Percentiles rank a stretch among this genome's conserved stretches.
These are phyloP conservation scores for Onychomys leucogaster DNA, from an alignment of 2,797 vertebrate genomes.

Conservation along the genomic window DNA sequence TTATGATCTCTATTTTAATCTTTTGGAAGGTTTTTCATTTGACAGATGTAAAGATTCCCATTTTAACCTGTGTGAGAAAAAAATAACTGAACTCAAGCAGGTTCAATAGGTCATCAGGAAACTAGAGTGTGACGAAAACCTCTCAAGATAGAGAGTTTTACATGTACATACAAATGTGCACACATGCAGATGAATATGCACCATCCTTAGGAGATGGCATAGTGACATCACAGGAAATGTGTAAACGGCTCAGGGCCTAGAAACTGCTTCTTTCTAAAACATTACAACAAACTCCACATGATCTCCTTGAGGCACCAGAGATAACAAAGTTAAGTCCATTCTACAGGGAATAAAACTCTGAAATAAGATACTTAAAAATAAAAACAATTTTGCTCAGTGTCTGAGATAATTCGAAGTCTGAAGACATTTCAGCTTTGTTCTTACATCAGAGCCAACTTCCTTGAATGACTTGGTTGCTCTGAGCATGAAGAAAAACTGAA, in stretches of 20 bases:
- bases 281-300: slow-evolving; percentile 29
- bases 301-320: slow-evolving; percentile 41
- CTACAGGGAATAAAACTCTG: slow-evolving; percentile 50
- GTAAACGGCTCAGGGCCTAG: not conserved
- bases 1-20: slow-evolving; percentile 15
- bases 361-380: slow-evolving; percentile 60
- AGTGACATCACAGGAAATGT: not conserved
- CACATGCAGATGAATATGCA: not conserved
- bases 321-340: not conserved
- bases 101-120: slow-evolving; percentile 18
- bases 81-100: slow-evolving; percentile 30
- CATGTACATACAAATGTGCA: not conserved
- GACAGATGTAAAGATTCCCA: not conserved
- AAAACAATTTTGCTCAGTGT: slow-evolving; percentile 27
- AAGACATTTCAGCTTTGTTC: not conserved
- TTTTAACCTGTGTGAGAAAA: slow-evolving; percentile 39
- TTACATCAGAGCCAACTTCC: slow-evolving; percentile 52
- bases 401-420: slow-evolving; percentile 7
- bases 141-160: not conserved
- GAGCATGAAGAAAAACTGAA: slow-evolving; percentile 40
- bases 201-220: not conserved
- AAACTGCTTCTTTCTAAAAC: slow-evolving; percentile 40
- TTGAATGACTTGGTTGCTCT: not conserved
- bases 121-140: not conserved
- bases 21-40: slow-evolving; percentile 40